Base-by-base conservation (phyloP, 37 sponge, comb jelly and placozoan species). In the Tethya wilhelma region DNA sequence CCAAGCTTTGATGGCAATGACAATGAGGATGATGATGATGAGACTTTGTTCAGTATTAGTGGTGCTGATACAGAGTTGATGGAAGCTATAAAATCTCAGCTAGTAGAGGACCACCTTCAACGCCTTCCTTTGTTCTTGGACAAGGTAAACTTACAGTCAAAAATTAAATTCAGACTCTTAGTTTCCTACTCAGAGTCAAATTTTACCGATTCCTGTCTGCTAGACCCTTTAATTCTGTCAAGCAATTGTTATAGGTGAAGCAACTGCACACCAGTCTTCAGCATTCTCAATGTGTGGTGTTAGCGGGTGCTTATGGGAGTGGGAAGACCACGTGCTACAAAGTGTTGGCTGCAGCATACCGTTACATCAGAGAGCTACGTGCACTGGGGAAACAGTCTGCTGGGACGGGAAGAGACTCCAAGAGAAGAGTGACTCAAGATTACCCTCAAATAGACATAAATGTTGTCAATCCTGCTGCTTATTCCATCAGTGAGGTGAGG, bases 251-350 rank as follows among this genome's bases (percentile, higher is more conserved):
- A 26, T 65, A 92, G 93, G 56, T 83, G 33, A 56, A 77, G 38
- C 84, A 87, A 45, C 71, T 92, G 1, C 93, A 92, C 65, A 33
- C 30, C 2, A 40, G 74, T 31, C 80, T 92, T 36, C 49, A 58
- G 31, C 33, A 20, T 43, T 37, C 55, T 57, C 44, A 33, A 3
- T 78, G 74, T 60, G 84, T 79, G 0, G 38, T 84, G 0, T 69
- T 92, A 32, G 29, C 53, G 40, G 93, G 93, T 28, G 69, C 71
- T 25, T 44, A 43, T 38, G 64, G 71, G n/a, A 71, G 71, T 49
- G 89, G 93, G 44, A 92, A 83, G 76, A 84, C 85, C 30, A 79
- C 90, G 2, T n/a, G 53, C 26, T 80, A 67, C 56, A 45, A 34
- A 1, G 49, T 58, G 19, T 70, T 92, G 38, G 75, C 80, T 7